A percentile compares a stretch with the other conserved stretches of the same genome.
Evolutionary conservation across 23 tunicate genomes (phyloP).

Genomic region (Halocynthia roretzi): DNA sequence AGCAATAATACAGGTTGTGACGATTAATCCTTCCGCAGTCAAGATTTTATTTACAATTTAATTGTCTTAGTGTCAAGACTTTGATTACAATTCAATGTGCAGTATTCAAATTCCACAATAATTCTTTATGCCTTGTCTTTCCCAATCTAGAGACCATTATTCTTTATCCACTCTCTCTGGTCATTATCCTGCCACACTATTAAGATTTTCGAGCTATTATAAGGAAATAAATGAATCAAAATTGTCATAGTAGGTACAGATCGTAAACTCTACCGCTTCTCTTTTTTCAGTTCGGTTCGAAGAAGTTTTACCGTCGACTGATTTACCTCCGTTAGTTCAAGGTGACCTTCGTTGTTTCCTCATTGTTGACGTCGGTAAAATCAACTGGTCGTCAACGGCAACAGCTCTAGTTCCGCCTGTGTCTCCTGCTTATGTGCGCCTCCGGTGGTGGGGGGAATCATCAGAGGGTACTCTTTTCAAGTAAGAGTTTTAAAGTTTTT

Average conservation of each 20-base stretch:
- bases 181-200: no score
- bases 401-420: constrained; percentile 49
- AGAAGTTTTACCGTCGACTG: constrained; percentile 83
- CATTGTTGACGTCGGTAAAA: constrained; percentile 55
- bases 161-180: no score
- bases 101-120: no score
- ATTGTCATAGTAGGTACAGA: no score
- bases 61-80: no score
- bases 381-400: constrained; percentile 67
- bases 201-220: no score
- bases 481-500: constrained; percentile 13
- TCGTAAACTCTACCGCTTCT: neutral
- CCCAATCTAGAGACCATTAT: no score
- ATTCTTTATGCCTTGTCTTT: no score
- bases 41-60: no score
- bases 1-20: neutral
- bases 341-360: constrained; percentile 90
- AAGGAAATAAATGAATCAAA: no score
- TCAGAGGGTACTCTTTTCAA: constrained; percentile 87
- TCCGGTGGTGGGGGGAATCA: constrained; percentile 97
- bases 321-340: constrained; percentile 88
- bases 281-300: constrained; percentile 48
- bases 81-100: no score
- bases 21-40: no score
- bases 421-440: constrained; percentile 72